Percentiles rank a stretch among this genome's conserved stretches.
phyloP scores from a whole-genome alignment of 64 coral and sea anemone genomes.

The Anthopleura sola region DNA sequence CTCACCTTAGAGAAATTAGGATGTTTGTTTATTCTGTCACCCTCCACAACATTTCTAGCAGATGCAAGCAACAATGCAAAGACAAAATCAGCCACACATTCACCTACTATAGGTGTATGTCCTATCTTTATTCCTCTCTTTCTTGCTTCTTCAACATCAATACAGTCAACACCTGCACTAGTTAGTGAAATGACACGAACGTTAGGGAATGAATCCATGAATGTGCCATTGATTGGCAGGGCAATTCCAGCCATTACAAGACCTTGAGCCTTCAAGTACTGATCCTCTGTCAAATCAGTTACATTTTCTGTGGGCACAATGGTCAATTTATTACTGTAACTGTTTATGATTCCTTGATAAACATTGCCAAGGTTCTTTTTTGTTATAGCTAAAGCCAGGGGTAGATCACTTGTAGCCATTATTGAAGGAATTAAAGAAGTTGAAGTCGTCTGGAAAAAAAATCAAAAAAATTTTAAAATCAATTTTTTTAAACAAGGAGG shows the following conservation, averaged over 20 bases:
- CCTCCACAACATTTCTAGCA: slow-evolving; percentile 38
- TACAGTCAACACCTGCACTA: slow-evolving; percentile 34
- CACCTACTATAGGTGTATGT: slow-evolving; percentile 9
- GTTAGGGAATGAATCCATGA: slow-evolving; percentile 37
- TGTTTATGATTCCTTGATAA: background rate
- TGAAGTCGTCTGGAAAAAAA: too few relatives aligned
- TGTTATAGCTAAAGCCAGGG: background rate
- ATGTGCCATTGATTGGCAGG: background rate
- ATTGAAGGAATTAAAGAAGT: too few relatives aligned
- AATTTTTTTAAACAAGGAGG: too few relatives aligned
- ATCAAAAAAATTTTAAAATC: too few relatives aligned
- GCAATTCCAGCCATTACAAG: background rate
- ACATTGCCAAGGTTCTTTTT: background rate
- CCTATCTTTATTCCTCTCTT: slow-evolving; percentile 42
- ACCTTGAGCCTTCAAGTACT: background rate
- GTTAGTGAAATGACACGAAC: slow-evolving; percentile 29
- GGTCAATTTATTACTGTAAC: background rate
- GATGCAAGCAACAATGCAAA: slow-evolving; percentile 48
- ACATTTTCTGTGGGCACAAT: background rate
- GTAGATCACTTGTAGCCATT: background rate
- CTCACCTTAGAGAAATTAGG: background rate
- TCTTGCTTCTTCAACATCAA: slow-evolving; percentile 24
- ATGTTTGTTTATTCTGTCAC: slow-evolving; percentile 13
- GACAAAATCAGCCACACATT: slow-evolving; percentile 31
- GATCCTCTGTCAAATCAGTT: background rate